Base-by-base conservation (phyloP, 2,797 vertebrate species). In the Sebastes hopkinsi region DNA sequence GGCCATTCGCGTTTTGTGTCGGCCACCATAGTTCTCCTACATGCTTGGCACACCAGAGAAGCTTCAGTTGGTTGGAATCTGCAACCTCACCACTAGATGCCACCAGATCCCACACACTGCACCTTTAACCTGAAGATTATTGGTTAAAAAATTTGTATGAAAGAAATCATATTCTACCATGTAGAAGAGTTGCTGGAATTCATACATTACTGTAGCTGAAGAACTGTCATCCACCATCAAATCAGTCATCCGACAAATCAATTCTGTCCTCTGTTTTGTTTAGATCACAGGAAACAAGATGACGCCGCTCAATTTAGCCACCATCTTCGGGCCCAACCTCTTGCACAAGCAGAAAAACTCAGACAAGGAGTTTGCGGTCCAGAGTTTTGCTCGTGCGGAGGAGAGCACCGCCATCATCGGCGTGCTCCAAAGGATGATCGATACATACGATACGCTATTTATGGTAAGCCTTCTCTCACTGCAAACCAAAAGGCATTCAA, bases 211-310 rank as follows among this genome's bases (percentile, higher is more conserved):
- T 75, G 34, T 27, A 38, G 12, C 64, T 42, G 64, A 13, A 27
- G 2, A 23, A 20, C 13, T 32, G 36, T 34, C 16, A 0, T 36
- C 4, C 10, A 30, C 18, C 18, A 11, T 32, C 42, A 46, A 46
- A 5, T 58, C 3, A 16, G 8, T 42, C n/a, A 50, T 20, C 20
- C 27, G 5, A 58, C 11, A 55, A 67, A 59, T 65, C 30, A 34
- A 58, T n/a, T 67, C 8, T 72, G 2, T 67, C 6, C 10, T 76
- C 32, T 71, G 5, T 79, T 72, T 59, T 73, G 76, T 93, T 73
- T 80, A 99, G 98, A 88, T 98, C 66, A 96, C 96, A 78, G 99
- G 99, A 86, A 99, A 99, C 94, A 99, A 99, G 96, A 99, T 99
- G 99, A 99, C 98, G 4, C 96, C 98, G 0, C 96, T 98, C 55